Conservation (phyloP, 2,797 vertebrate genomes). For the Poliocrania exsul region DNA sequence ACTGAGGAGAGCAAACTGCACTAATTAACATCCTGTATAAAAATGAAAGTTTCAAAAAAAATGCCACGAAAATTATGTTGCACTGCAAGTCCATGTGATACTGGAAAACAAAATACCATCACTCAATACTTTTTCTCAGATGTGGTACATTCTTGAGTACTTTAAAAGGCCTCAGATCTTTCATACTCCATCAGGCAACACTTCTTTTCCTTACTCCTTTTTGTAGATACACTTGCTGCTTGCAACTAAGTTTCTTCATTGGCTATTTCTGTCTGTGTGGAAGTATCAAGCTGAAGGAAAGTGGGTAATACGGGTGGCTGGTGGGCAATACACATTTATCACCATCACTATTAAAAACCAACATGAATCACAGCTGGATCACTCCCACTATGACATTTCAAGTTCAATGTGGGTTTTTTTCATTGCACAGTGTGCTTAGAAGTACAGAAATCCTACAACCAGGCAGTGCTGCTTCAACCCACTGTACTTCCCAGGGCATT, state of each 20-base stretch:
- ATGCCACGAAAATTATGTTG: not conserved
- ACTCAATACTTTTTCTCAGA: not conserved
- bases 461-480: not conserved
- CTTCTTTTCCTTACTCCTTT: not conserved
- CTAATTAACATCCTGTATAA: not conserved
- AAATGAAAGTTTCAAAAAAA: not conserved
- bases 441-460: not conserved
- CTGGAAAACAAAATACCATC: not conserved
- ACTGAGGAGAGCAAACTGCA: conserved; percentile 46
- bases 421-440: not conserved
- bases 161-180: conserved; percentile 15
- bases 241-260: not conserved
- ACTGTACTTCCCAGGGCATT: not conserved
- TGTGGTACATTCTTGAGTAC: not conserved
- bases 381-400: not conserved
- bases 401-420: not conserved
- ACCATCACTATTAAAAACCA: not conserved
- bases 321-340: not conserved
- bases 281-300: not conserved
- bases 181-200: conserved; percentile 11
- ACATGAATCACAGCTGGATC: not conserved
- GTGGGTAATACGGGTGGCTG: not conserved
- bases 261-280: not conserved
- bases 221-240: not conserved
- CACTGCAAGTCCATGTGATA: not conserved